Evolutionary conservation across 2,797 vertebrate species (phyloP).

Genomic region (Rhincodon typus): DNA sequence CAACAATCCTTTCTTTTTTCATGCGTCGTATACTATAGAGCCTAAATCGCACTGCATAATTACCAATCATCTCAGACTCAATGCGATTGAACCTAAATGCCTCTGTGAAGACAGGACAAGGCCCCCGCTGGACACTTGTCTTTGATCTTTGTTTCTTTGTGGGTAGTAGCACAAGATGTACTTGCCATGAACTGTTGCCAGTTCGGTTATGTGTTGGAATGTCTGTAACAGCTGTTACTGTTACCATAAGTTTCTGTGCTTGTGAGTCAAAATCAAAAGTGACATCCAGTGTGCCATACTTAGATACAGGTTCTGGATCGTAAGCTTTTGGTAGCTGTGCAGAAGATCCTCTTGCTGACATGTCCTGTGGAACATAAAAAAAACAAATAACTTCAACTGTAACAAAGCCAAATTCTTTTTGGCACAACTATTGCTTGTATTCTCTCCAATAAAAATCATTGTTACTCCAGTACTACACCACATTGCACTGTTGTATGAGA

Average conservation of each 20-base stretch:
- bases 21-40: conserved; percentile 85
- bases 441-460: neutral
- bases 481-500: neutral
- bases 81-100: conserved; percentile 88
- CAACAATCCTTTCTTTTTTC: conserved; percentile 93
- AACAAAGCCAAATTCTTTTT: neutral
- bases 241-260: conserved; percentile 83
- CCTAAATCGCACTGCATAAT: conserved; percentile 85
- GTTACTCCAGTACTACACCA: neutral
- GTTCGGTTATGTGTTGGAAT: conserved; percentile 77
- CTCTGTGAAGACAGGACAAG: conserved; percentile 87
- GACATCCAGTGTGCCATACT: conserved; percentile 88
- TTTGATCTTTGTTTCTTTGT: conserved; percentile 91
- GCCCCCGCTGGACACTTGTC: conserved; percentile 81
- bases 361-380: conserved; percentile 59
- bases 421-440: neutral
- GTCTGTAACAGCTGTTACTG: conserved; percentile 88
- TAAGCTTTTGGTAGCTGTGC: conserved; percentile 85
- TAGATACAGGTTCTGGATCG: conserved; percentile 78
- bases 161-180: conserved; percentile 91
- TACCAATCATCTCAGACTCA: conserved; percentile 92
- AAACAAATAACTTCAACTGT: conserved; percentile 45
- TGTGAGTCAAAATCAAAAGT: conserved; percentile 88
- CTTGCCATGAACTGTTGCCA: conserved; percentile 89
- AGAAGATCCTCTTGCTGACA: conserved; percentile 82